Percentiles rank a stretch among this genome's conserved stretches.
phyloP scores from a whole-genome alignment of 2,888 invertebrate genomes.

The Elaeidobius kamerunicus region DNA sequence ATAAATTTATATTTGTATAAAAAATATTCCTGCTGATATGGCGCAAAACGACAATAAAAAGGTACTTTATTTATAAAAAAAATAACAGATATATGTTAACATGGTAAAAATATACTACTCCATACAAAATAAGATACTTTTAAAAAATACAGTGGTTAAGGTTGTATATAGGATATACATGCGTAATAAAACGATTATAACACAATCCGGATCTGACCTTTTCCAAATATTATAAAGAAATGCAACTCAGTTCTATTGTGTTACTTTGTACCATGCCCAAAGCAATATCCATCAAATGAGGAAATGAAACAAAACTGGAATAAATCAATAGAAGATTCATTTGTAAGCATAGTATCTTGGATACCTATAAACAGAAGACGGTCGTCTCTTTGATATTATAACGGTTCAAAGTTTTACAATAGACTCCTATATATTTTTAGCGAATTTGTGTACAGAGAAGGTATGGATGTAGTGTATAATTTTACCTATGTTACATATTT shows the following conservation, averaged over 20 bases:
- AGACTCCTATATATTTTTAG: too few species aligned
- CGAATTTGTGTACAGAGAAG: too few species aligned
- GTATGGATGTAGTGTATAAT: background rate
- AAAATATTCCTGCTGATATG: too few species aligned
- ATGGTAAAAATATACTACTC: too few species aligned
- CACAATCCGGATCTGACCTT: background rate
- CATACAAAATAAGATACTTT: too few species aligned
- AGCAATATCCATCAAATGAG: background rate
- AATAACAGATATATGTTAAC: too few species aligned
- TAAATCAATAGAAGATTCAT: conserved; percentile 21
- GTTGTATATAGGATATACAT: too few species aligned
- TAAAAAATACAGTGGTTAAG: too few species aligned
- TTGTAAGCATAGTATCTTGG: conserved; percentile 22
- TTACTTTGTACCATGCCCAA: conserved; percentile 13
- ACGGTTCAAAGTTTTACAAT: background rate
- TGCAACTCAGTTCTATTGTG: conserved; percentile 2
- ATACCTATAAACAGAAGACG: conserved; percentile 28
- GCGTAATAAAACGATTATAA: too few species aligned
- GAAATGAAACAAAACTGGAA: conserved; percentile 2
- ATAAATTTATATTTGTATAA: too few species aligned
- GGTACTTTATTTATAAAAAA: too few species aligned
- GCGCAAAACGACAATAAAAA: too few species aligned
- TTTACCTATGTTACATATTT: background rate
- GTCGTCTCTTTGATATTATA: background rate
- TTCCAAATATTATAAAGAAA: background rate